Evolutionary conservation across 2,888 invertebrate species (phyloP).

Genomic region (Ochropacha duplaris): DNA sequence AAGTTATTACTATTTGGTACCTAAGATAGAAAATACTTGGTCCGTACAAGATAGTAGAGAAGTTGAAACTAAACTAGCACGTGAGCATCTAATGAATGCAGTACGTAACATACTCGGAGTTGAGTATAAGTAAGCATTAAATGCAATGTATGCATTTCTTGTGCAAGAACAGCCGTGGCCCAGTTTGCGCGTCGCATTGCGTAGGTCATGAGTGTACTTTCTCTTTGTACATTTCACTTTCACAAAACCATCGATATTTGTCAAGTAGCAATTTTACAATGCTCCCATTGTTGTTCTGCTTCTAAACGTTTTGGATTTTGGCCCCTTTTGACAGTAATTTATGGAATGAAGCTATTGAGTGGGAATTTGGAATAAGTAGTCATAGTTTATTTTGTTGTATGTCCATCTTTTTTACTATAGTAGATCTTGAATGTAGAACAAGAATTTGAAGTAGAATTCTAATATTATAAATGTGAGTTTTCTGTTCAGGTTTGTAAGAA

Average conservation of each 20-base stretch:
- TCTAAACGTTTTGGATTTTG: neutral
- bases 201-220: constrained; percentile 73
- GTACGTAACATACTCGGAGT: neutral
- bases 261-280: constrained; percentile 27
- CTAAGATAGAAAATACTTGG: neutral
- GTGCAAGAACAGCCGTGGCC: constrained; percentile 61
- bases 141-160: constrained; percentile 50
- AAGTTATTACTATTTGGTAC: no score
- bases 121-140: constrained; percentile 31
- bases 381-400: neutral
- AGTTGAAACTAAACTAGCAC: neutral
- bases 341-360: neutral
- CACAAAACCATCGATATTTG: constrained; percentile 46
- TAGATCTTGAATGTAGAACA: no score
- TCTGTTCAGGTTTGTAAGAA: no score
- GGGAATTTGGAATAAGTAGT: no score
- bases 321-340: neutral
- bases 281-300: constrained; percentile 7
- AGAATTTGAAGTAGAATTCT: no score
- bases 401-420: no score
- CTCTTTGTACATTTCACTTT: constrained; percentile 68
- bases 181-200: constrained; percentile 64
- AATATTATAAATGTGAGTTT: no score
- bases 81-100: neutral
- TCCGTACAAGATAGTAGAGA: neutral